Evolutionary conservation across 1,140 invertebrate genomes (phyloP), one percentile per base, ranked within the genome.

Genomic region (Luehdorfia chinensis): DNA sequence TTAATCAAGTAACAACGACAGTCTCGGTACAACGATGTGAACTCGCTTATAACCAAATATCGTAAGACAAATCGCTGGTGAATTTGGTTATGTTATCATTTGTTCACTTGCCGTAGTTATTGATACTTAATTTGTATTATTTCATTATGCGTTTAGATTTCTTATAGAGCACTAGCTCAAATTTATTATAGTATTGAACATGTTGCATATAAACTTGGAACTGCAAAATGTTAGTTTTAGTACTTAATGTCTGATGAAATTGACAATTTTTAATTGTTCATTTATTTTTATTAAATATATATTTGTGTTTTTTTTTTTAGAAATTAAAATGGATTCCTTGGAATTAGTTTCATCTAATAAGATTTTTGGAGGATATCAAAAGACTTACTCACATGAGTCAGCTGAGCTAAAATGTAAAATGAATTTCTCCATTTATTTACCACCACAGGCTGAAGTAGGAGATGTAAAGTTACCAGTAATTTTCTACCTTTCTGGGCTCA

Each of bases 401-500:
- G 79, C 87, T 44, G 91, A 93, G 66, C 76, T 98, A 41, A 91
- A 94, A 78, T 98, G 97, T 80, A 90, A 91, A 43, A 98, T 98
- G 94, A 97, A 96, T 67, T 98, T 99, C 88, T 96, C 94, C 1
- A 89, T 98, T 14, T 99, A 93, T 73, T 57, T 98, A 25, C 97
- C 96, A 41, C 92, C 95, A 0, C 90, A 94, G 66, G 90, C 90
- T 7, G 92, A 94, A 46, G 87, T 89, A 37, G 88, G 88, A 8
- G 79, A 87, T 63, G 79, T 89, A 9, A 91, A 92, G 61, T 84
- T 94, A 13, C 96, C 97, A 19, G 94, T 97, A 4, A 89, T 99
- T 2, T 98, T 97, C 77, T 99, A 94, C 90, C 87, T 99, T 0
- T 98, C 97, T 33, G 97, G 97, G 6, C 87, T 99, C 3, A 97